A percentile compares a stretch with the other conserved stretches of the same genome.
Evolutionary conservation across 1,140 invertebrate genomes (phyloP).

Genomic region (Venturia canescens): DNA sequence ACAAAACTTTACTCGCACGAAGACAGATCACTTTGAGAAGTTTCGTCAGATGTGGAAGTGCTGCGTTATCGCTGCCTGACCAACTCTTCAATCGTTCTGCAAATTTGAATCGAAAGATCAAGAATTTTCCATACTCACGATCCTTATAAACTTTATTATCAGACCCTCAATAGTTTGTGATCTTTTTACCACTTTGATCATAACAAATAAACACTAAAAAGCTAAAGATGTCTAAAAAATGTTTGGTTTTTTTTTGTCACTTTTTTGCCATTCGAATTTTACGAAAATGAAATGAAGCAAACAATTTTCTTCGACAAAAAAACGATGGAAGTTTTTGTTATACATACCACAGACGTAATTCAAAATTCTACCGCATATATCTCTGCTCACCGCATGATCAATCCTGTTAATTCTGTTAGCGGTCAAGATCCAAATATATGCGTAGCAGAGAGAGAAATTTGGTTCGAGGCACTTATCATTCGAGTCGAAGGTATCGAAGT

Average conservation of each 20-base stretch:
- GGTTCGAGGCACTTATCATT: conserved; percentile 60
- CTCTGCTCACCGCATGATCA: conserved; percentile 61
- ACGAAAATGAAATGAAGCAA: too few relatives aligned
- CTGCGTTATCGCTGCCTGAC: conserved; percentile 53
- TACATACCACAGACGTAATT: conserved; percentile 51
- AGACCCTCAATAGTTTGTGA: too few relatives aligned
- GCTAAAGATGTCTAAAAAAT: too few relatives aligned
- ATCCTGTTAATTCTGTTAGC: conserved; percentile 50
- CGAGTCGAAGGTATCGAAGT: conserved; percentile 54
- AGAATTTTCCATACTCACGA: too few relatives aligned
- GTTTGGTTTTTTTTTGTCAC: too few relatives aligned
- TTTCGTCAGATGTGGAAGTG: conserved; percentile 64
- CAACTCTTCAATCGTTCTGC: conserved; percentile 65
- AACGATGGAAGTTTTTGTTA: not conserved
- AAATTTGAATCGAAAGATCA: conserved; percentile 16
- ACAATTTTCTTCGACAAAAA: too few relatives aligned
- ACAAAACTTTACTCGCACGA: conserved; percentile 67
- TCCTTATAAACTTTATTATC: too few relatives aligned
- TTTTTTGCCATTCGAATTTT: too few relatives aligned
- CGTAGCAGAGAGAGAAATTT: conserved; percentile 68
- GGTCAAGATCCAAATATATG: conserved; percentile 70
- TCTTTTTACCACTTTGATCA: too few relatives aligned
- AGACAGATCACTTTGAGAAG: conserved; percentile 72
- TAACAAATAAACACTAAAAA: too few relatives aligned
- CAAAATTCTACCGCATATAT: conserved; percentile 54